Base-by-base conservation (phyloP, 1,140 invertebrate genomes). In the Drosophila sproati region DNA sequence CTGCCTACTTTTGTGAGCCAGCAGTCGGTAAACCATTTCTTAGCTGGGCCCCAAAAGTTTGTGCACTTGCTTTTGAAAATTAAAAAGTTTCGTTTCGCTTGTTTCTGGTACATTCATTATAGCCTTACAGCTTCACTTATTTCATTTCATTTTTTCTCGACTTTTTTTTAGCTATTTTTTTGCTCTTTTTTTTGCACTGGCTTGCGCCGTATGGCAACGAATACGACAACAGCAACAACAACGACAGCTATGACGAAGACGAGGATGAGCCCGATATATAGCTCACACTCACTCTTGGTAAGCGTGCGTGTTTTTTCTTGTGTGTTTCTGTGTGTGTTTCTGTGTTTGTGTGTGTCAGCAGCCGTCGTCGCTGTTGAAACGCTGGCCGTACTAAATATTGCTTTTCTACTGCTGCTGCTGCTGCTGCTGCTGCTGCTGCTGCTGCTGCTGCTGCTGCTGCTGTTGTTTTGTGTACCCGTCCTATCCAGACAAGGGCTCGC, bases 401-500 rank as follows among this genome's bases (percentile, higher is more conserved):
- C 32, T 20, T 20, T 64, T 48, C 41, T 72, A n/a, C 37, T 57
- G 34, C 41, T 39, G 60, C 28, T 71, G 47, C 37, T 72, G 63
- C 50, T 77, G 48, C 12, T 74, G 63, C 39, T 75, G 70, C n/a
- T 64, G 75, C 43, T 61, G 45, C 48, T 59, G 20, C 47, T 69
- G 60, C 41, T 64, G 45, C 57, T 60, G 37, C 39, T 78, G 62
- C 32, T 76, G 37, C 51, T 67, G 60, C 66, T 64, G 35, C 28
- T 75, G 41, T 47, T 77, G 62, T 51, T 78, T 64, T 88, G 66
- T 90, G 60, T 88, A 89, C 83, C 85, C 83, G 82, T 88, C 89
- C 91, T 92, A 80, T 91, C 91, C 89, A 91, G 87, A 73, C 91
- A 91, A 92, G 86, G 91, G 80, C 87, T 92, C 91, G 91, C 91